phyloP scores from a whole-genome alignment of 2,113 vertebrate genomes.

The Rhegmatorhina hoffmannsi region DNA sequence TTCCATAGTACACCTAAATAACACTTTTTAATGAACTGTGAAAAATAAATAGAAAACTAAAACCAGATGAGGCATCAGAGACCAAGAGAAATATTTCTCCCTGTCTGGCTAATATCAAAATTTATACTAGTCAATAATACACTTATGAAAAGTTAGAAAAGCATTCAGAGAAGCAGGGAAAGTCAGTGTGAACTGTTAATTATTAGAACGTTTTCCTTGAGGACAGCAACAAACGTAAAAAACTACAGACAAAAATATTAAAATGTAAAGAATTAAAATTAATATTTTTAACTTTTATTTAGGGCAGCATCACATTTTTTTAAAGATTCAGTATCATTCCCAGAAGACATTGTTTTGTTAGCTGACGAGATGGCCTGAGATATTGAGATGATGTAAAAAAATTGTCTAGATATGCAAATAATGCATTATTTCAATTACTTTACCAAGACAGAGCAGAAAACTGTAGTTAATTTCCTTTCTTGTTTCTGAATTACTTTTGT shows the following conservation, averaged over 20 bases:
- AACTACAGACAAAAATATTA: background rate
- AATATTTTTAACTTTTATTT: background rate
- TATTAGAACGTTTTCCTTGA: background rate
- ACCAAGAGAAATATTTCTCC: background rate
- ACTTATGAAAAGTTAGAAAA: background rate
- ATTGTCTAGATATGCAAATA: background rate
- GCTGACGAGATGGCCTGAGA: background rate
- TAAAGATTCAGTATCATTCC: background rate
- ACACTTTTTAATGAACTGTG: background rate
- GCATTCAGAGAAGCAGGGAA: background rate
- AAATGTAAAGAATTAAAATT: background rate
- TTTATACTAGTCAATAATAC: background rate
- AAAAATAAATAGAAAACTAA: constrained; percentile 13
- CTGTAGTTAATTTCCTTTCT: background rate
- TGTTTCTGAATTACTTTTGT: background rate
- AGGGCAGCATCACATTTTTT: background rate
- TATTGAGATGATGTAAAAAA: background rate
- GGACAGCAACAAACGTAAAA: background rate
- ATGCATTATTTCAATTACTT: background rate
- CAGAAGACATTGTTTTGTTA: background rate
- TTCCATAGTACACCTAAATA: background rate
- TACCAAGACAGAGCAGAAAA: background rate
- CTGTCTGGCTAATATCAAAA: background rate
- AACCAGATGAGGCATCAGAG: background rate
- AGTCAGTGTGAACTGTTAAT: background rate